A percentile compares a stretch with the other conserved stretches of the same genome.
Evolutionary conservation across 2,888 invertebrate species (phyloP).

Genomic region (Heterodera filipjevi): DNA sequence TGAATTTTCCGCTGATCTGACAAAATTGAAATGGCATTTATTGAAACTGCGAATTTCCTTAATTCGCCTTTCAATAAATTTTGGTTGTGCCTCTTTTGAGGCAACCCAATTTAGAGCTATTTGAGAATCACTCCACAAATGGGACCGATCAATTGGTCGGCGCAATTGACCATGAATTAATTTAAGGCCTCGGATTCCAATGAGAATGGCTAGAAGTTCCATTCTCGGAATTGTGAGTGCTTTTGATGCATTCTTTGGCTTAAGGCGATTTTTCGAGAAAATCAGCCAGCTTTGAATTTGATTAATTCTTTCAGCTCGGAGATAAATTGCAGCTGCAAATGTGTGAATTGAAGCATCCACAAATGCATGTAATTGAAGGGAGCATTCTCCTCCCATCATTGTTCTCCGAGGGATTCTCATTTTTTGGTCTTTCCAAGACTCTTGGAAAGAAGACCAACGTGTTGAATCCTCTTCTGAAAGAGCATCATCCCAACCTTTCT

Average conservation of each 20-base stretch:
- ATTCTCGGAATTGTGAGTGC: constrained; percentile 28
- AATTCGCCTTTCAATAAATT: constrained; percentile 28
- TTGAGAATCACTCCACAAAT: constrained; percentile 20
- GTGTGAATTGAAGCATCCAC: constrained; percentile 38
- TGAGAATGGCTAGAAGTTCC: constrained; percentile 8
- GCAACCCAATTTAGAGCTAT: constrained; percentile 18
- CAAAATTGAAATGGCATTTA: constrained; percentile 12
- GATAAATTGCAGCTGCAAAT: constrained; percentile 34
- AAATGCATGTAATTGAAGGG: constrained; percentile 38
- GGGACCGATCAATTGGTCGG: neutral
- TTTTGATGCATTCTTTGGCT: constrained; percentile 15
- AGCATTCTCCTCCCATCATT: neutral
- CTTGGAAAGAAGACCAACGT: constrained; percentile 15
- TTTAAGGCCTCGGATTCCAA: neutral
- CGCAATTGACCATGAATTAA: constrained; percentile 1
- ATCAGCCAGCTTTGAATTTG: constrained; percentile 2
- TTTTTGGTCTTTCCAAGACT: neutral
- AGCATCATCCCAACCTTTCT: constrained; percentile 35
- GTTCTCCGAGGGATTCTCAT: neutral
- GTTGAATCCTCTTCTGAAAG: neutral
- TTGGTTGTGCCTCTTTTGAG: neutral
- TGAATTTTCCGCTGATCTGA: constrained; percentile 18
- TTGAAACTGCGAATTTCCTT: neutral
- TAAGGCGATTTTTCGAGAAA: constrained; percentile 8
- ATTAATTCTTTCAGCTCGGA: constrained; percentile 1